Base-by-base conservation (phyloP, 1,140 invertebrate genomes). In the Anadara kagoshimensis region DNA sequence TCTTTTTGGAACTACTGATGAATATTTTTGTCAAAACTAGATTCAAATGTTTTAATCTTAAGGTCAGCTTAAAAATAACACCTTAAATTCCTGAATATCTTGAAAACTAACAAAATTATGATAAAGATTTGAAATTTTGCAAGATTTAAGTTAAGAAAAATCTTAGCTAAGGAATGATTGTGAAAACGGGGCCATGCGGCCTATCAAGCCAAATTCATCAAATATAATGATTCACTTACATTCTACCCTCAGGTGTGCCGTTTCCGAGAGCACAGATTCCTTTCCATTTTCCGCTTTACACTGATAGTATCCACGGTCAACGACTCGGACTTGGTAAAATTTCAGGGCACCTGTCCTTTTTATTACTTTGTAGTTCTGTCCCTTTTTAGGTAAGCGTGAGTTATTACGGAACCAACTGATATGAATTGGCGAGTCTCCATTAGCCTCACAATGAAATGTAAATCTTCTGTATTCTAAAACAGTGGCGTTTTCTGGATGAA, bases 391-490 rank as follows among this genome's bases (percentile, higher is more conserved):
- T 56, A 70, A 49, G 14, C 61, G 26, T 10, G 29, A 29, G 20
- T 59, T 59, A 63, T 70, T 58, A 36, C 63, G 58, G 24, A 61
- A 70, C 68, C 68, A 70, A n/a, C 63, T 70, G 18, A 61, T 45
- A 20, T 61, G 41, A 2, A 70, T 24, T 20, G 18, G 16, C 14
- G 20, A 26, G 14, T 57, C 44, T 63, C 47, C 47, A 10, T 70
- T 63, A n/a, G 57, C 51, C 47, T 45, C 54, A 54, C 68, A 70
- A n/a, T 70, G 58, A 14, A 70, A 45, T 1, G 59, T 44, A 20
- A 63, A 59, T 47, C 68, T 63, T 14, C 63, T 53, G 0, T 70
- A 58, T 10, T 58, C 58, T 41, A 44, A 53, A 16, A 70, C 57
- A 22, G 68, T 70, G n/a, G 68, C 59, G 63, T 70, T 70, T 10